These are phyloP conservation scores for Bradypodion pumilum DNA, from an alignment of 2,797 vertebrate species.

Conservation along the genomic window DNA sequence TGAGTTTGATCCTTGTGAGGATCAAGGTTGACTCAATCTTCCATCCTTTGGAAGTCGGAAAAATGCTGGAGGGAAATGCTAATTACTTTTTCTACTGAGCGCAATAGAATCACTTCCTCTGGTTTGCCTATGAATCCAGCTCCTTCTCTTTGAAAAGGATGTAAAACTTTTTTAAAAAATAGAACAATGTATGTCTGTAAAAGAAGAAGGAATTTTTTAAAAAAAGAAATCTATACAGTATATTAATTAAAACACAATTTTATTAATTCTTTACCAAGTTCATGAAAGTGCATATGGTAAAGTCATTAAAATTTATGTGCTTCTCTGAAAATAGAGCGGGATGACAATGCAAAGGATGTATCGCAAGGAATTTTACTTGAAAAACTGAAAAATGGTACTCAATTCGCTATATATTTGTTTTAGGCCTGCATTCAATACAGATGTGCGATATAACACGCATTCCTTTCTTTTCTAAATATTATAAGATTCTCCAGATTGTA, in stretches of 20 bases:
- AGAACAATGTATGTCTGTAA: constrained; percentile 5
- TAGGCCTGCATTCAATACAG: constrained; percentile 51
- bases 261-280: constrained; percentile 27
- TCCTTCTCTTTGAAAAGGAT: neutral
- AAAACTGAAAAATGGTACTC: constrained; percentile 69
- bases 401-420: constrained; percentile 56
- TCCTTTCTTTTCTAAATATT: constrained; percentile 52
- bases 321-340: constrained; percentile 39
- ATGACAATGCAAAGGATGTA: constrained; percentile 46
- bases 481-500: constrained; percentile 56
- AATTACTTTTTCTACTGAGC: too few relatives aligned
- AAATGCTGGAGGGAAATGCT: too few relatives aligned
- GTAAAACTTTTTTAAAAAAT: fast-evolving
- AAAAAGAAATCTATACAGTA: too few relatives aligned
- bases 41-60: too few relatives aligned
- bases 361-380: constrained; percentile 62
- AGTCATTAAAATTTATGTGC: neutral
- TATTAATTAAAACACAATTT: constrained; percentile 2
- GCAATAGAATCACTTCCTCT: too few relatives aligned
- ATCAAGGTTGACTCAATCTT: neutral
- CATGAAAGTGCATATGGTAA: constrained; percentile 22
- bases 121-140: neutral
- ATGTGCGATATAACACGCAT: constrained; percentile 51
- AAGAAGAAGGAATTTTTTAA: neutral
- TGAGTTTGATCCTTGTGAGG: too few relatives aligned